phyloP scores from a whole-genome alignment of 2,113 vertebrate species.

The Platichthys flesus region DNA sequence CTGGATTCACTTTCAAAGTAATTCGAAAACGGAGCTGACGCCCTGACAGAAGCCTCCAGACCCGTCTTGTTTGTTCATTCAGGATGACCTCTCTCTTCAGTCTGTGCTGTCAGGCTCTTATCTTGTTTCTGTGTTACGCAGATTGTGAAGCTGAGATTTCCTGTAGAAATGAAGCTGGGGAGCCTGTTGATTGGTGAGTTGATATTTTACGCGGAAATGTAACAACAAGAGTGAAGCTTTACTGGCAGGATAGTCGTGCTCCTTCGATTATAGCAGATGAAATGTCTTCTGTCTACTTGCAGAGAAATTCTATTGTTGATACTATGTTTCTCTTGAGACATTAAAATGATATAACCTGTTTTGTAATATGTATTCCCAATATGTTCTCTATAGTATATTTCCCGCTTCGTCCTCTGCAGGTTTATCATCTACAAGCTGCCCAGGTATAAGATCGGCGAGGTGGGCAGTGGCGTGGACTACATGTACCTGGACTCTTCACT shows the following conservation, averaged over 20 bases:
- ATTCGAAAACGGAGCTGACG: not conserved
- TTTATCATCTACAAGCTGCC: conserved; percentile 93
- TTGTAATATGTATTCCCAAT: not conserved
- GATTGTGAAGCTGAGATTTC: conserved; percentile 76
- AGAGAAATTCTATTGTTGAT: too few species aligned
- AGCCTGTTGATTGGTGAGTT: conserved; percentile 93
- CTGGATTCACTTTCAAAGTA: not conserved
- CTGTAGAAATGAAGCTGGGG: conserved; percentile 88
- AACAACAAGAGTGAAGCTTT: not conserved
- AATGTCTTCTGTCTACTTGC: too few species aligned
- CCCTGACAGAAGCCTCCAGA: conserved; percentile 2
- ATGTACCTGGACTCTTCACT: conserved; percentile 88
- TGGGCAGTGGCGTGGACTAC: conserved; percentile 87
- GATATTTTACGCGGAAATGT: not conserved
- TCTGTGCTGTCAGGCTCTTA: conserved; percentile 18
- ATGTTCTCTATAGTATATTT: not conserved
- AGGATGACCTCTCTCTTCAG: conserved; percentile 33
- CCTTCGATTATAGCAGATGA: not conserved
- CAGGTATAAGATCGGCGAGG: conserved; percentile 71
- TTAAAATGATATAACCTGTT: not conserved
- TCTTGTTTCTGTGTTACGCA: conserved; percentile 19
- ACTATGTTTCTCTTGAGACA: too few species aligned
- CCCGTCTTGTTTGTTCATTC: conserved; percentile 19
- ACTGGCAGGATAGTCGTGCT: not conserved
- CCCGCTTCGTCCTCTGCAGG: conserved; percentile 71